Evolutionary conservation across 1,140 invertebrate genomes (phyloP), one percentile per base, ranked within the genome.

Genomic region (Nephila pilipes): DNA sequence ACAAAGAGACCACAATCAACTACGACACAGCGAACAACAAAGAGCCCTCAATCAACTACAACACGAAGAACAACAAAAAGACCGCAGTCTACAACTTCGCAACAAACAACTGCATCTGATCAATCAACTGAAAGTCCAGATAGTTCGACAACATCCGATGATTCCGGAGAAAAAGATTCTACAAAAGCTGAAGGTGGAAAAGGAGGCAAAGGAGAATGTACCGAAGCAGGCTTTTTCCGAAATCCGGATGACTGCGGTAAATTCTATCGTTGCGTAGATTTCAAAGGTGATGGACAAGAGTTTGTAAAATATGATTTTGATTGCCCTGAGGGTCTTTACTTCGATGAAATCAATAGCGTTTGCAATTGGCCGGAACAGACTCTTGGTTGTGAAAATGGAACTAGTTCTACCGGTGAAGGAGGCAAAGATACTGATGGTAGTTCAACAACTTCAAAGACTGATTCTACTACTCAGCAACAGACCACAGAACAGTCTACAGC

Each of bases 271-370:
- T 94, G 94, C 79, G 93, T 93, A 2, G 75, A 87, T 87, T 87
- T 85, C 57, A 55, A 85, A 16, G 87, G 63, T 32, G 80, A 90
- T 38, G 93, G 93, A 36, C 29, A 93, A 87, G 14, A 87, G 32
- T 93, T 87, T 87, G 80, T 65, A 14, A 25, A 16, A 38, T 93
- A 93, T 57, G 88, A 93, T 65, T 93, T 93, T 94, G 97, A 97
- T 94, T 98, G 97, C 95, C 93, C 90, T 32, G 60, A 87, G 25
- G 95, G 95, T 14, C 95, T 96, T 0, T 94, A 95, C 22, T 96
- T 95, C 90, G 95, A 96, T 89, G 95, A 95, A 69, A 60, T 90
- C 36, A 65, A 95, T 8, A 93, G 90, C 58, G 90, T 91, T 22
- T 95, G 94, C 58, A 95, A 95, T 83, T 95, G 94, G 94, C 94